Conservation (phyloP, 2,888 invertebrate species). For the Euplagia quadripunctaria region DNA sequence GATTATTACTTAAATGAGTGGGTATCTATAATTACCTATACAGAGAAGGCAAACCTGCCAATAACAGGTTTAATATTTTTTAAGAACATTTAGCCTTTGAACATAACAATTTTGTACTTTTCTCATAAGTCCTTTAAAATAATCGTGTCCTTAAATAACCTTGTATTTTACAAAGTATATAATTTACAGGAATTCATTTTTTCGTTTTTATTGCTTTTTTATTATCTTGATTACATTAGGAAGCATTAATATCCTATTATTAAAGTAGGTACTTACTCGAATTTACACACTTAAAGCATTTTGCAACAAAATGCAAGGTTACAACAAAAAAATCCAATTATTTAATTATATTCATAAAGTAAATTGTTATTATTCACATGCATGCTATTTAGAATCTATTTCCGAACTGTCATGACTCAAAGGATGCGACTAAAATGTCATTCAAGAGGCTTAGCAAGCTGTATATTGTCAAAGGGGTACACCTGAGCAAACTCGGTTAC, state of each 20-base stretch:
- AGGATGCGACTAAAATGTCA: slow-evolving; percentile 55
- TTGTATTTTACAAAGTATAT: neutral
- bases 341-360: neutral
- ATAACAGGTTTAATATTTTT: neutral
- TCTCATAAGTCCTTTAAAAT: neutral
- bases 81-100: neutral
- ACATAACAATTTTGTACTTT: neutral
- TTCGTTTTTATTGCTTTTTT: neutral
- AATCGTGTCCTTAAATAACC: neutral
- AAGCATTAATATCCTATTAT: neutral
- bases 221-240: slow-evolving; percentile 3
- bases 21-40: neutral
- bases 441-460: slow-evolving; percentile 69
- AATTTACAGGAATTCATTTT: neutral
- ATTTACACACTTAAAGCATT: neutral
- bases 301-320: neutral
- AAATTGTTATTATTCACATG: slow-evolving; percentile 17
- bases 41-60: neutral
- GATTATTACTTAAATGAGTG: neutral
- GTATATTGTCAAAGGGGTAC: slow-evolving; percentile 67
- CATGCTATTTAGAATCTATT: slow-evolving; percentile 49
- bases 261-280: slow-evolving; percentile 2
- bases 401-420: slow-evolving; percentile 56
- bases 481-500: slow-evolving; percentile 81
- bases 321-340: neutral